These are phyloP conservation scores for Aphelenchoides besseyi DNA, from an alignment of 1,140 invertebrate genomes.

Conservation along the genomic window DNA sequence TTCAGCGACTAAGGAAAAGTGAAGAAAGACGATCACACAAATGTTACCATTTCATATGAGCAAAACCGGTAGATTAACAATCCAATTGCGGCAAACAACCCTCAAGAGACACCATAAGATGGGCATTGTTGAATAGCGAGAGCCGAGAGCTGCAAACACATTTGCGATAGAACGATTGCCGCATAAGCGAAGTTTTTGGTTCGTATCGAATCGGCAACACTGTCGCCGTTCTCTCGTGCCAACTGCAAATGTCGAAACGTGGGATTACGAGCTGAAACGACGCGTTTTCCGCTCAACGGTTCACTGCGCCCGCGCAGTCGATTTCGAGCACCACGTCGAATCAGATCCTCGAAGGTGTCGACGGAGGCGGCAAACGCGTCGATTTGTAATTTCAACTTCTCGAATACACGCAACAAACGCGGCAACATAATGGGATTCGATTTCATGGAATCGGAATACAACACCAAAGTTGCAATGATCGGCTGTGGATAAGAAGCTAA, in stretches of 20 bases:
- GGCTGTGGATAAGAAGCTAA: constrained; percentile 83
- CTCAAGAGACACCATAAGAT: neutral
- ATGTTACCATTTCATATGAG: neutral
- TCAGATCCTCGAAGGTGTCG: constrained; percentile 34
- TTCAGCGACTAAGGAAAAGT: neutral
- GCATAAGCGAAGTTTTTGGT: constrained; percentile 39
- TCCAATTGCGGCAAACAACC: too few relatives aligned
- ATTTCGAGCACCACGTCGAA: constrained; percentile 23
- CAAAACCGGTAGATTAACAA: neutral
- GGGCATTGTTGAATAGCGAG: constrained; percentile 36
- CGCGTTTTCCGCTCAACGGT: neutral
- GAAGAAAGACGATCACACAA: neutral
- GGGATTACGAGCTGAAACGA: neutral
- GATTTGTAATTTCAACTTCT: constrained; percentile 39
- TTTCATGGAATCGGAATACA: constrained; percentile 68
- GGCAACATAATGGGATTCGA: constrained; percentile 22
- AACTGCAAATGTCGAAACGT: constrained; percentile 7
- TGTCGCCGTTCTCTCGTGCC: constrained; percentile 12
- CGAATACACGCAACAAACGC: constrained; percentile 20
- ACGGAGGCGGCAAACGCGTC: constrained; percentile 25
- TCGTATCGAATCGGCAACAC: constrained; percentile 23
- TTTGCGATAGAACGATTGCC: constrained; percentile 38
- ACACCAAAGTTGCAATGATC: constrained; percentile 77
- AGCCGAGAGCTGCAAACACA: constrained; percentile 37
- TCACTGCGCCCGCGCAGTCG: constrained; percentile 13